phyloP scores from a whole-genome alignment of 2,888 invertebrate genomes.

The Pelosia muscerda region DNA sequence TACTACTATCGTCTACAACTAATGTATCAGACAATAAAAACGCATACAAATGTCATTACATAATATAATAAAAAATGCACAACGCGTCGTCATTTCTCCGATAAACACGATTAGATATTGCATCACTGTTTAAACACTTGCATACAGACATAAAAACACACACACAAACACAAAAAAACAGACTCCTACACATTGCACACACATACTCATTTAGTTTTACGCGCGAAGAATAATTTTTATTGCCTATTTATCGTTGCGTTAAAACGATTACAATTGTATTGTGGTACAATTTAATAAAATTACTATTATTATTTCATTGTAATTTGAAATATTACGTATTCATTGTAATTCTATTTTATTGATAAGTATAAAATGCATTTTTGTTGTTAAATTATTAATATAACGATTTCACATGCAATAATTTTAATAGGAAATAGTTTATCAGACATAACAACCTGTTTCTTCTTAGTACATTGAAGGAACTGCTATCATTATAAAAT shows the following conservation, averaged over 20 bases:
- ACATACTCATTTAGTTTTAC: conserved; percentile 21
- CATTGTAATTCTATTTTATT: conserved; percentile 18
- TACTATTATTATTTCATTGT: conserved; percentile 25
- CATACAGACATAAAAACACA: conserved; percentile 37
- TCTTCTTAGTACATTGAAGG: neutral
- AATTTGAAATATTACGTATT: conserved; percentile 20
- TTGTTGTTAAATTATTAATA: conserved; percentile 5
- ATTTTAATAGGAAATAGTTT: conserved; percentile 15
- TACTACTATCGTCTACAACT: too few relatives aligned
- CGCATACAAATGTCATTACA: conserved; percentile 50
- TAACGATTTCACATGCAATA: neutral
- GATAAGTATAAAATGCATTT: conserved; percentile 8
- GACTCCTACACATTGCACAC: conserved; percentile 39
- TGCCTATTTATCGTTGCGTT: conserved; percentile 26
- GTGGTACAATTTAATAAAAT: conserved; percentile 28
- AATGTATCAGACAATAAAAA: conserved; percentile 39
- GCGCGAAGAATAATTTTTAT: conserved; percentile 41
- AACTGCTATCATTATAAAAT: conserved; percentile 12
- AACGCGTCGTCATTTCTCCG: conserved; percentile 74
- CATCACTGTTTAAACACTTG: conserved; percentile 65
- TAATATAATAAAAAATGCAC: conserved; percentile 74
- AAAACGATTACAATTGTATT: conserved; percentile 26
- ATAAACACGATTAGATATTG: conserved; percentile 79
- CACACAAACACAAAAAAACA: conserved; percentile 13
- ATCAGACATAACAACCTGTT: neutral